phyloP scores from a whole-genome alignment of 2,888 invertebrate genomes.

The Eurytoma adleriae region DNA sequence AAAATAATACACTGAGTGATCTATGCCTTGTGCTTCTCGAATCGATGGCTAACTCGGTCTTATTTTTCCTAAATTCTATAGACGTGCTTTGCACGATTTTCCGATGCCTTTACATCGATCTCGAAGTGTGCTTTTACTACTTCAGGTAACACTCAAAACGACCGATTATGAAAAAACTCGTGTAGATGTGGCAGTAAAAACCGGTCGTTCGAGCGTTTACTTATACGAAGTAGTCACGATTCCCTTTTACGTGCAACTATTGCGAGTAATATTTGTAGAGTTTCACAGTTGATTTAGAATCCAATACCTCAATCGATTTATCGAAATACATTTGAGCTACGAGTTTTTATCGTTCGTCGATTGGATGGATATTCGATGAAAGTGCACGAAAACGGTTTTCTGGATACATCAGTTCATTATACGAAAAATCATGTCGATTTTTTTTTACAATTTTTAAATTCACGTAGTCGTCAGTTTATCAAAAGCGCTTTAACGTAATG shows the following conservation, averaged over 20 bases:
- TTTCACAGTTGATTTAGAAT: neutral
- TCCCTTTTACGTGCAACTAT: neutral
- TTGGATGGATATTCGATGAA: constrained; percentile 17
- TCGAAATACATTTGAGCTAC: neutral
- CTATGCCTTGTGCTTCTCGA: constrained; percentile 63
- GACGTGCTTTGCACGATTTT: neutral
- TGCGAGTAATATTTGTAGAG: neutral
- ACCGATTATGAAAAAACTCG: neutral
- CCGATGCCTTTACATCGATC: neutral
- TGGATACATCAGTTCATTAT: neutral
- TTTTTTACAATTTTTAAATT: constrained; percentile 13
- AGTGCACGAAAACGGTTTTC: neutral
- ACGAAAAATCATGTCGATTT: neutral
- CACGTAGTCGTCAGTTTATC: constrained; percentile 6
- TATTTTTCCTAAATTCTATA: constrained; percentile 3
- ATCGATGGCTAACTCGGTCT: constrained; percentile 58
- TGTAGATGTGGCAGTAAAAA: neutral
- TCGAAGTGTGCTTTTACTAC: neutral
- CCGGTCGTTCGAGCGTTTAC: neutral
- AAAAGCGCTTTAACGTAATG: constrained; percentile 31
- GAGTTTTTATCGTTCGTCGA: constrained; percentile 4
- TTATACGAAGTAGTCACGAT: neutral
- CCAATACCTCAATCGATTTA: neutral
- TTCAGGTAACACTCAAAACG: neutral
- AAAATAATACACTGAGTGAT: constrained; percentile 71